phyloP scores from a whole-genome alignment of 2,113 vertebrate genomes.

The Stigmatopora nigra region DNA sequence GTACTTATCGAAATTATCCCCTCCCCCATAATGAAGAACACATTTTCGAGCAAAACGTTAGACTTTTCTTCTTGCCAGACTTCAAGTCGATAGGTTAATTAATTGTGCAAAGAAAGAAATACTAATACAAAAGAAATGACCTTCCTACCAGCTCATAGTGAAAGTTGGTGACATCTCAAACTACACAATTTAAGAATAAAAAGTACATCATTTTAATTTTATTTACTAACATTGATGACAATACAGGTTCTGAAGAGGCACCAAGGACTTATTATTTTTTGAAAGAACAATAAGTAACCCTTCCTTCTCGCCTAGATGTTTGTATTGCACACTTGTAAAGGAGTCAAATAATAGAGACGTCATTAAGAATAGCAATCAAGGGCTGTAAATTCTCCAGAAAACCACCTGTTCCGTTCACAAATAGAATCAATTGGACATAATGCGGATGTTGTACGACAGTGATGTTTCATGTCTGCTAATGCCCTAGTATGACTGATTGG shows the following conservation, averaged over 20 bases:
- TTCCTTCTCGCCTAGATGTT: background rate
- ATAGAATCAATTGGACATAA: slow-evolving; percentile 9
- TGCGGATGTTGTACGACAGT: slow-evolving; percentile 2
- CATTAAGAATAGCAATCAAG: background rate
- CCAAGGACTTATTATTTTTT: background rate
- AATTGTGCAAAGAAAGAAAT: too few relatives aligned
- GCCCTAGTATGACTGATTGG: background rate
- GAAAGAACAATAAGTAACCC: too few relatives aligned
- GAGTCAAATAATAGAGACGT: slow-evolving; percentile 1
- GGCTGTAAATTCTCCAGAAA: slow-evolving; percentile 9
- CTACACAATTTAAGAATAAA: too few relatives aligned
- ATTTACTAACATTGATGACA: background rate
- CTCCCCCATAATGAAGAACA: background rate
- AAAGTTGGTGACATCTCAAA: too few relatives aligned
- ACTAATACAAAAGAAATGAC: too few relatives aligned
- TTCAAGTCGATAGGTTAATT: background rate
- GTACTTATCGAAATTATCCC: background rate
- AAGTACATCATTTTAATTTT: background rate
- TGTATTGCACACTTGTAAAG: background rate
- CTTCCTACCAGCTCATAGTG: too few relatives aligned
- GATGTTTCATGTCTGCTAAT: slow-evolving; percentile 5
- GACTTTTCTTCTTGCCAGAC: background rate
- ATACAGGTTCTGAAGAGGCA: background rate
- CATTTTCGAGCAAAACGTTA: background rate
- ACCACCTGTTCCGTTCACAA: slow-evolving; percentile 5